A percentile compares a stretch with the other conserved stretches of the same genome.
Conservation (phyloP, 2,888 invertebrate species). For the Morpho helenor region DNA sequence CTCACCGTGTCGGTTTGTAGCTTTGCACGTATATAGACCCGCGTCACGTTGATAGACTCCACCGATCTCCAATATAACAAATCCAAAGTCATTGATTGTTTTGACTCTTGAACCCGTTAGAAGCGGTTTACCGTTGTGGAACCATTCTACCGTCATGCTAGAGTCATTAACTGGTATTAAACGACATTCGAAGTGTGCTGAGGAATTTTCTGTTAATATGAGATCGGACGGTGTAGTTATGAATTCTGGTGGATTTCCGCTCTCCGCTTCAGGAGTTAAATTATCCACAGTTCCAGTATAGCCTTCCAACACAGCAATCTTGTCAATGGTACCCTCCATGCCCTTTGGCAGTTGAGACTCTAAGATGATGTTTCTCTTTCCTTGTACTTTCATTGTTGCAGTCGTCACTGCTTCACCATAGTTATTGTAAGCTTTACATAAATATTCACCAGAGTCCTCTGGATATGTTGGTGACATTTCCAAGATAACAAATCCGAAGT, state of each 20-base stretch:
- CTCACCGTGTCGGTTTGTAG: conserved; percentile 94
- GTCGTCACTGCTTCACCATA: conserved; percentile 95
- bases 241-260: conserved; percentile 94
- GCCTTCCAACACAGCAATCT: conserved; percentile 94
- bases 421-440: conserved; percentile 92
- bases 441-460: conserved; percentile 96
- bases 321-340: conserved; percentile 96
- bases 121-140: conserved; percentile 96
- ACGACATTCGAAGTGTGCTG: conserved; percentile 96
- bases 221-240: conserved; percentile 92
- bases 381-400: conserved; percentile 92
- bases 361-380: conserved; percentile 93
- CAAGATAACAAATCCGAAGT: conserved; percentile 98
- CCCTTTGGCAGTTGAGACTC: conserved; percentile 95
- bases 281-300: conserved; percentile 85
- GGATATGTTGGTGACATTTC: conserved; percentile 98
- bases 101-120: conserved; percentile 95
- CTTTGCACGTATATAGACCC: conserved; percentile 95
- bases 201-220: conserved; percentile 89
- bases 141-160: conserved; percentile 98
- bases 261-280: conserved; percentile 86
- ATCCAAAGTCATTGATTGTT: conserved; percentile 98
- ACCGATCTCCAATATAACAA: conserved; percentile 96
- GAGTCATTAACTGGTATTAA: conserved; percentile 94
- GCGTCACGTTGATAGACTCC: conserved; percentile 96